phyloP scores from a whole-genome alignment of 2,113 vertebrate species.

The Cochlearius cochlearius region DNA sequence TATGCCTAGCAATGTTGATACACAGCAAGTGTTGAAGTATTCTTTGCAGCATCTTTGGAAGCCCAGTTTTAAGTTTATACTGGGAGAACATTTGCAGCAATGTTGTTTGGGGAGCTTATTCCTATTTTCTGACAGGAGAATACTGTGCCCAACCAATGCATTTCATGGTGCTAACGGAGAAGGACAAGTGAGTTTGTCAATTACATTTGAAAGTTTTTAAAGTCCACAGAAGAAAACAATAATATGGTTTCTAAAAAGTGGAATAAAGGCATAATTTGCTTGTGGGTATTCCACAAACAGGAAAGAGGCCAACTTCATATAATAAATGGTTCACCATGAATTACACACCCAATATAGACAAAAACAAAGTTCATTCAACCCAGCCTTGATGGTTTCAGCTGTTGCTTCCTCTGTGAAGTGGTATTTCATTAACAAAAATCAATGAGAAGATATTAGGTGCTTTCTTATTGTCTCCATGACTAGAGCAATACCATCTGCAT shows the following conservation, averaged over 20 bases:
- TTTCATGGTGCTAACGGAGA: not conserved
- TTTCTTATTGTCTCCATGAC: not conserved
- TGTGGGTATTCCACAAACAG: not conserved
- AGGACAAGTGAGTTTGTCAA: not conserved
- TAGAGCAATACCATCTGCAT: not conserved
- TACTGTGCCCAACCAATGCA: not conserved
- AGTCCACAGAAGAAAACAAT: not conserved
- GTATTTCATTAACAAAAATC: slow-evolving; percentile 42
- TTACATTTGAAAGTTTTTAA: not conserved
- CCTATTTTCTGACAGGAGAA: not conserved
- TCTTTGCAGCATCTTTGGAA: not conserved
- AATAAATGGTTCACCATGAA: not conserved
- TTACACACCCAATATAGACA: not conserved
- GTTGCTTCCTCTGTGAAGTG: not conserved
- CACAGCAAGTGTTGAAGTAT: not conserved
- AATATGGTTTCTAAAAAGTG: not conserved
- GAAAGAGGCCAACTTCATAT: not conserved
- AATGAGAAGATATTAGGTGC: not conserved
- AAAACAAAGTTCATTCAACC: slow-evolving; percentile 10
- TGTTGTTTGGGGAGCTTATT: not conserved
- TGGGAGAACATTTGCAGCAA: not conserved
- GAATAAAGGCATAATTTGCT: not conserved
- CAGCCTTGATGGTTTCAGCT: not conserved
- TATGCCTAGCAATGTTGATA: not conserved
- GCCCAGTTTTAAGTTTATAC: not conserved